Evolutionary conservation across 1,140 invertebrate genomes (phyloP), one percentile per base, ranked within the genome.

Genomic region (Dysdera silvatica): DNA sequence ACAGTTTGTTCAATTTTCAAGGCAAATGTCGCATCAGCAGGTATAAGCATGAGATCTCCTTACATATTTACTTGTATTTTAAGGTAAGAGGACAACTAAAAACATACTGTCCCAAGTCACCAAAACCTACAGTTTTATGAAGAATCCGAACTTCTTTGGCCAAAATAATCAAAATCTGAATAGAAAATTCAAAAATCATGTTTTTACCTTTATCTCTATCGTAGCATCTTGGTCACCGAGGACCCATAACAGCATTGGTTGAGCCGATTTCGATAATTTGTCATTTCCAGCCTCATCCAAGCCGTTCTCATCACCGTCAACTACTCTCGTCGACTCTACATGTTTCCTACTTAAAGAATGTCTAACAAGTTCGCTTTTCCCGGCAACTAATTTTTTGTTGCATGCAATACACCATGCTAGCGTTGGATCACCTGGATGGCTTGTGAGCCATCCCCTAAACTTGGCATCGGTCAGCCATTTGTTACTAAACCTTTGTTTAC

Each of bases 351-450:
- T 63, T 18, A 40, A 23, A 32, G 61, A 63, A 28, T 63, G 61
- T 28, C 56, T 63, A 14, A 63, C 23, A 20, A 63, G 53, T 63
- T 63, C 61, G 41, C 61, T 63, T 56, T 63, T 63, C 8, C 61
- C 61, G n/a, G 61, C 61, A 7, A 63, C 61, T 37, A 63, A 33
- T 31, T 63, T 53, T 56, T 63, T 52, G 41, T 63, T 63, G 23
- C 61, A 63, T 6, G 61, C 55, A 4, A 63, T 32, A 32, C 61
- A 63, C 32, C 61, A 43, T n/a, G 61, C 61, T 29, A 63, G 29
- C 8, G 61, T 63, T 16, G 51, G 52, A 49, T 63, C 61, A 49
- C 56, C 61, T 20, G 61, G 61, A 32, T 63, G 61, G 3, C 61
- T n/a, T 37, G 61, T 29, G 1, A 63, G 18, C 61, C 61, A 63